Evolutionary conservation across 2,113 vertebrate species (phyloP).

Genomic region (Notarius quadriscutis): DNA sequence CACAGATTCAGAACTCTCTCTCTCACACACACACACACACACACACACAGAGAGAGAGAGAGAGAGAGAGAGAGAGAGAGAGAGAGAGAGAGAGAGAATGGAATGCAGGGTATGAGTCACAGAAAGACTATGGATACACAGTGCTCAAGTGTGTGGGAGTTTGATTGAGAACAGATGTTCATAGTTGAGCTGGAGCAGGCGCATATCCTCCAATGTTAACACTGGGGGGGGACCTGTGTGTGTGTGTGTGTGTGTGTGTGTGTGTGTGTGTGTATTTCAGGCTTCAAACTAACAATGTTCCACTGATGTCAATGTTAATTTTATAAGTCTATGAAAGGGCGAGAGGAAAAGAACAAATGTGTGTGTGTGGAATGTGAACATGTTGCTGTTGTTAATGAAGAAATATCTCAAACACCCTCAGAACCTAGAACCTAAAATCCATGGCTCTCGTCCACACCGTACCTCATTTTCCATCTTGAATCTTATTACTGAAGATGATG

Average conservation of each 20-base stretch:
- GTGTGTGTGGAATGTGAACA: neutral
- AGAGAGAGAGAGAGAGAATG: too few species aligned
- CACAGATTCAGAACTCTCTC: neutral
- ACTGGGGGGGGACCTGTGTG: neutral
- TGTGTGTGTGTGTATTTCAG: neutral
- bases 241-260: slow-evolving; percentile 15
- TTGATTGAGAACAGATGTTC: slow-evolving; percentile 56
- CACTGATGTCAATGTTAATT: neutral
- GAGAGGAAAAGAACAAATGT: neutral
- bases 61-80: too few species aligned
- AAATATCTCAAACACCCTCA: neutral
- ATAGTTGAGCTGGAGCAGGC: slow-evolving; percentile 9
- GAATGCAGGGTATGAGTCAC: slow-evolving; percentile 43
- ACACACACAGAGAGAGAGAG: too few species aligned
- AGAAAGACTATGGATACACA: neutral
- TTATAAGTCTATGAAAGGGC: neutral
- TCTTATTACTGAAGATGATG: neutral
- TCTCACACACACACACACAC: slow-evolving; percentile 15
- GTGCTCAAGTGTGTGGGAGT: neutral
- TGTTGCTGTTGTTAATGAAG: neutral
- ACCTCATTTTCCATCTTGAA: neutral
- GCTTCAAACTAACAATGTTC: neutral
- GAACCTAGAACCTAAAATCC: neutral
- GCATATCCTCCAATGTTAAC: neutral
- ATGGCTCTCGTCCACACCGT: neutral